Percentiles rank a stretch among this genome's conserved stretches.
Conservation (phyloP, 1,140 invertebrate genomes). For the Callitettix versicolor region DNA sequence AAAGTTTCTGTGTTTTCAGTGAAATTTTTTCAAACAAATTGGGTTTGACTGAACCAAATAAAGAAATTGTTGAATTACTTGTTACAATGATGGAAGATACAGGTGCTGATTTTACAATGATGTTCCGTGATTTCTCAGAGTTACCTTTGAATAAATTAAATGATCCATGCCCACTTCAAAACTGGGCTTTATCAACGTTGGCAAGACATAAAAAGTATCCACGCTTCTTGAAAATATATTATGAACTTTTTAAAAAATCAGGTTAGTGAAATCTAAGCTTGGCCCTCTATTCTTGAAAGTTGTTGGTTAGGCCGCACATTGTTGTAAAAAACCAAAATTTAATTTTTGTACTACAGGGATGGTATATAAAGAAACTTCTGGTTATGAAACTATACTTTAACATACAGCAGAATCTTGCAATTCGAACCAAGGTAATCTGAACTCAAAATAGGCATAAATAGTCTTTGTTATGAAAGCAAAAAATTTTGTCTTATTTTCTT, state of each 20-base stretch:
- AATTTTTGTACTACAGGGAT: too few relatives aligned
- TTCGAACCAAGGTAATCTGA: too few relatives aligned
- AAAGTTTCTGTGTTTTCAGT: conserved; percentile 25
- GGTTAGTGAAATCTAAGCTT: conserved; percentile 9
- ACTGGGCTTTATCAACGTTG: conserved; percentile 38
- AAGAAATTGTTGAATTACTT: conserved; percentile 40
- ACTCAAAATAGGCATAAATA: too few relatives aligned
- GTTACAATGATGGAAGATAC: conserved; percentile 49
- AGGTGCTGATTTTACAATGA: conserved; percentile 50
- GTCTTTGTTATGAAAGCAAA: too few relatives aligned
- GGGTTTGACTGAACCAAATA: conserved; percentile 36
- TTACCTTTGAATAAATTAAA: conserved; percentile 35
- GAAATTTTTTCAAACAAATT: conserved; percentile 37
- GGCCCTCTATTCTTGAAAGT: too few relatives aligned
- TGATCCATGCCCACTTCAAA: conserved; percentile 31
- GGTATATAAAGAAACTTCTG: too few relatives aligned
- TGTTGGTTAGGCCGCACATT: too few relatives aligned
- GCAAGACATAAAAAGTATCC: conserved; percentile 35
- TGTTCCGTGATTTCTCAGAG: conserved; percentile 45
- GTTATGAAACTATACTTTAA: too few relatives aligned
- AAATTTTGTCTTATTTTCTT: too few relatives aligned
- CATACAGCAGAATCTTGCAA: too few relatives aligned
- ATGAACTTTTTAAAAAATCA: conserved; percentile 32
- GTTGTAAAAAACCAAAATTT: too few relatives aligned
- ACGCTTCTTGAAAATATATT: conserved; percentile 36